A percentile compares a stretch with the other conserved stretches of the same genome.
These are phyloP conservation scores for Drosophila oshimai DNA, from an alignment of 1,140 invertebrate species.

Conservation along the genomic window DNA sequence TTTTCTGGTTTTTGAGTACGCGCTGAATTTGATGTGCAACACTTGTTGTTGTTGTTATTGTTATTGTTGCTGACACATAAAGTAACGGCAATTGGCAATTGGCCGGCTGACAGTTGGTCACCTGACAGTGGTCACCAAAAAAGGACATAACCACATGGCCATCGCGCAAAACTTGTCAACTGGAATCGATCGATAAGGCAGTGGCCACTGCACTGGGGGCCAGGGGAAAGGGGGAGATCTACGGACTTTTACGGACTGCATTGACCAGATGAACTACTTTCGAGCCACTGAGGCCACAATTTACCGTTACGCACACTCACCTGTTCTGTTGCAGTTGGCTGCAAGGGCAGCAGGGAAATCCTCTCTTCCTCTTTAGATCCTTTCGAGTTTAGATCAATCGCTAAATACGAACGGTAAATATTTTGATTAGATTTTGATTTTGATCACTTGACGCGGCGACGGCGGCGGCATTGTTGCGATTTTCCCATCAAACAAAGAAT, in stretches of 20 bases:
- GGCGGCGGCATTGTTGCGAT: constrained; percentile 35
- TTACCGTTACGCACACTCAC: constrained; percentile 53
- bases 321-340: constrained; percentile 26
- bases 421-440: constrained; percentile 41
- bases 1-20: constrained; percentile 41
- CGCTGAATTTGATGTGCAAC: constrained; percentile 37
- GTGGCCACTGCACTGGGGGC: not conserved
- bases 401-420: constrained; percentile 42
- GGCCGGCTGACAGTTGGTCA: constrained; percentile 16
- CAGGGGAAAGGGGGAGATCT: not conserved
- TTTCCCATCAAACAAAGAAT: constrained; percentile 10
- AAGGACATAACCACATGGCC: constrained; percentile 61
- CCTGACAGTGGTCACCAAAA: constrained; percentile 59
- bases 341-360: constrained; percentile 1
- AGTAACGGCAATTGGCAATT: constrained; percentile 53
- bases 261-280: constrained; percentile 78
- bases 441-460: constrained; percentile 21
- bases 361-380: no score
- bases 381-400: no score
- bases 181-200: constrained; percentile 48
- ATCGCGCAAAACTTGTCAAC: constrained; percentile 60
- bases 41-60: constrained; percentile 23
- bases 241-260: constrained; percentile 64
- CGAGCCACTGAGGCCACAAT: constrained; percentile 33
- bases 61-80: constrained; percentile 31